These are phyloP conservation scores for Papilio glaucus DNA, from an alignment of 1,140 invertebrate genomes.

Conservation along the genomic window DNA sequence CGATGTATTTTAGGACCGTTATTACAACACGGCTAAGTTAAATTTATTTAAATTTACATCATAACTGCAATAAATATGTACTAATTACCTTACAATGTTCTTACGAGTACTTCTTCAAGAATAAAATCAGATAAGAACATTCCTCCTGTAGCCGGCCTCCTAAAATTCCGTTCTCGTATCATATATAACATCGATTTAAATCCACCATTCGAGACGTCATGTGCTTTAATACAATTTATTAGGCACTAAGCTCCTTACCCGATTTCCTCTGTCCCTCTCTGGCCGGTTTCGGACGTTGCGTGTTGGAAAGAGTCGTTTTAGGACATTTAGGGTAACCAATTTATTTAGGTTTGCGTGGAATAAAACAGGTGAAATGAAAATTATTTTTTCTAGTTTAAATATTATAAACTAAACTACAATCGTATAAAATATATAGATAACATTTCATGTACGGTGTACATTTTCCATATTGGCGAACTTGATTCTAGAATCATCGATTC, in stretches of 20 bases:
- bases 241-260: conserved; percentile 46
- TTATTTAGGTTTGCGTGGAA: not conserved
- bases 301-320: conserved; percentile 47
- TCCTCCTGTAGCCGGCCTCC: conserved; percentile 54
- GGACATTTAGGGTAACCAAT: conserved; percentile 45
- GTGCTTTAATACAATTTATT: conserved; percentile 60
- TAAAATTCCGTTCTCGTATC: conserved; percentile 60
- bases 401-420: no score
- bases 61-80: no score
- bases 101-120: not conserved
- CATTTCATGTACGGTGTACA: no score
- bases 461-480: no score
- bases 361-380: no score
- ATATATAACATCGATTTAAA: conserved; percentile 66
- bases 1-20: no score
- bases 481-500: no score
- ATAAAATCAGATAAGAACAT: conserved; percentile 45
- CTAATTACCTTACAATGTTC: not conserved
- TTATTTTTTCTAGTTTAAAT: not conserved
- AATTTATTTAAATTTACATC: no score
- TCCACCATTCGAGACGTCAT: conserved; percentile 57
- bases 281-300: conserved; percentile 25
- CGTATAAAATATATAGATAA: no score
- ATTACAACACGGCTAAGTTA: no score
- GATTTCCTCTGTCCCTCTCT: conserved; percentile 42